Percentiles rank a stretch among this genome's conserved stretches.
Evolutionary conservation across 2,113 vertebrate species (phyloP).

Genomic region (Poeciliopsis occidentalis): DNA sequence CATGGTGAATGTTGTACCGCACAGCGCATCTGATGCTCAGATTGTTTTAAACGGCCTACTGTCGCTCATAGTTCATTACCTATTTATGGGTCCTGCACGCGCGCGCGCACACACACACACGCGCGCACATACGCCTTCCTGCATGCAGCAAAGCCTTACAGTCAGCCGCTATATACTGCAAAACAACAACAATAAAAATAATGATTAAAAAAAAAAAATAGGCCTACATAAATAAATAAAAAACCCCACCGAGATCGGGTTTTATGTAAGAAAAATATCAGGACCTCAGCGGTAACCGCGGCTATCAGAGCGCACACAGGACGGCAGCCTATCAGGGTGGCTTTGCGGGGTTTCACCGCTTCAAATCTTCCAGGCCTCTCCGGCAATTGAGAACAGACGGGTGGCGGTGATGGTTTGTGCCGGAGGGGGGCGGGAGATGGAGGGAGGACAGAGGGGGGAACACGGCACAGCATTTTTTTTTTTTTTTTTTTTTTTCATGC

Average conservation of each 20-base stretch:
- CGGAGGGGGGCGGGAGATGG: no score
- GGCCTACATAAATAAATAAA: no score
- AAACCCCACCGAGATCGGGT: neutral
- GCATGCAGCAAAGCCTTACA: constrained; percentile 64
- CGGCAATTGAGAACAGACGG: constrained; percentile 61
- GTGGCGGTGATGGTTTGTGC: neutral
- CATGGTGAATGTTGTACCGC: constrained; percentile 16
- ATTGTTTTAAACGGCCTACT: constrained; percentile 63
- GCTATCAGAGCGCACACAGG: constrained; percentile 20
- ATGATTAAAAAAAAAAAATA: no score
- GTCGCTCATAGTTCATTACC: constrained; percentile 63
- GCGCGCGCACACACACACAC: constrained; percentile 69
- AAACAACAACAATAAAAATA: neutral
- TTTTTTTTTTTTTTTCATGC: neutral
- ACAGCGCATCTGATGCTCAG: constrained; percentile 67
- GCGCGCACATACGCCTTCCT: constrained; percentile 68
- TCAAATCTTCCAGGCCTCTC: constrained; percentile 73
- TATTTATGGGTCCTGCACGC: constrained; percentile 73
- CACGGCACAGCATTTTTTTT: constrained; percentile 9
- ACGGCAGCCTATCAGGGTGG: constrained; percentile 14
- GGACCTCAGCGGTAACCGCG: constrained; percentile 6
- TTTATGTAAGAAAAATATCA: constrained; percentile 1
- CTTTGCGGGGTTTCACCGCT: constrained; percentile 41
- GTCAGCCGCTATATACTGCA: neutral
- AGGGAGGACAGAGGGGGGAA: neutral